A percentile compares a stretch with the other conserved stretches of the same genome.
Evolutionary conservation across 2,797 vertebrate genomes (phyloP).

Genomic region (Sylvia borin): DNA sequence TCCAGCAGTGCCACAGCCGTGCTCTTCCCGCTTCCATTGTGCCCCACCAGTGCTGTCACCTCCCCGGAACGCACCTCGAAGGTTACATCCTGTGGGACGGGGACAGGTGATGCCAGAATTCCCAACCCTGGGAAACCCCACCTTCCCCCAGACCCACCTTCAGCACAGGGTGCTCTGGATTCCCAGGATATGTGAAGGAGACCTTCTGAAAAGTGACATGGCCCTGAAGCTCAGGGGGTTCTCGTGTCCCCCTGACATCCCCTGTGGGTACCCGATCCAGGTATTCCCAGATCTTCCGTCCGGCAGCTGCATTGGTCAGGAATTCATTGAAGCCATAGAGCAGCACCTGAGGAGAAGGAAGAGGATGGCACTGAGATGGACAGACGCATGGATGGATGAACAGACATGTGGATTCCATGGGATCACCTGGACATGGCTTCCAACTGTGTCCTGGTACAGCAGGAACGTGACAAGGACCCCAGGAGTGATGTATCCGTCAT

Average conservation of each 20-base stretch:
- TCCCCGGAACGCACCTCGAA: background rate
- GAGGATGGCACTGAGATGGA: too few relatives aligned
- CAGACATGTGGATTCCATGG: background rate
- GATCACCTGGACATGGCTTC: background rate
- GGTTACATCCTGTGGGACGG: background rate
- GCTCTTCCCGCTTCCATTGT: background rate
- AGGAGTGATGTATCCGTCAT: background rate
- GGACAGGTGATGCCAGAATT: background rate
- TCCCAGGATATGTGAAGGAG: background rate
- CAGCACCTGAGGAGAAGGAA: background rate
- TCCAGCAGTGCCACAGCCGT: background rate
- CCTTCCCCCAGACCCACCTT: background rate
- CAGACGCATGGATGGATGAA: too few relatives aligned
- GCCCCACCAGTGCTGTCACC: background rate
- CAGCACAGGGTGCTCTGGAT: background rate
- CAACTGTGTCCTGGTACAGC: background rate
- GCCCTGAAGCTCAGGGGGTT: background rate
- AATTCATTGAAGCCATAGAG: background rate
- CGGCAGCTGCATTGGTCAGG: background rate
- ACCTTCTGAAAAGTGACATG: background rate
- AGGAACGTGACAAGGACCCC: background rate
- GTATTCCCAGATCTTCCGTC: background rate
- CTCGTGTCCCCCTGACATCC: rapidly evolving
- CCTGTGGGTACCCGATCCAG: background rate
- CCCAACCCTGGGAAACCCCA: background rate